Percentiles rank a stretch among this genome's conserved stretches.
Evolutionary conservation across 2,113 vertebrate species (phyloP).

Genomic region (Sphyrna mokarran): DNA sequence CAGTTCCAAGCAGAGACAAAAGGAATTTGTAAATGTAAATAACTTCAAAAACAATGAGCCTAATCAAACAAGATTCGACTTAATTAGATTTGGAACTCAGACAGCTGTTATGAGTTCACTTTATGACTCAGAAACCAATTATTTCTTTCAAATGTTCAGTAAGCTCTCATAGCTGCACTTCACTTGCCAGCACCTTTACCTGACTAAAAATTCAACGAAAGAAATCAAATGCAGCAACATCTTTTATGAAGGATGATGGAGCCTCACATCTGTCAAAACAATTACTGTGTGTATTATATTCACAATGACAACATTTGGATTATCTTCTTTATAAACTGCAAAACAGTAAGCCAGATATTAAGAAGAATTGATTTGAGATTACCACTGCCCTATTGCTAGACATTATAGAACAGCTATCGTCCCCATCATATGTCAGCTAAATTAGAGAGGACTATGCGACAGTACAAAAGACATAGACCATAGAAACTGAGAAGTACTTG

Average conservation of each 20-base stretch:
- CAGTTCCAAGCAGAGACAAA: neutral
- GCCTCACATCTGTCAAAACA: neutral
- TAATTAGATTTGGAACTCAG: constrained; percentile 10
- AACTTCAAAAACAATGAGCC: constrained; percentile 10
- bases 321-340: neutral
- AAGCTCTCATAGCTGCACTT: neutral
- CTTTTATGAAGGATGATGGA: neutral
- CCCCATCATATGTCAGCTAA: neutral
- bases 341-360: neutral
- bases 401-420: neutral
- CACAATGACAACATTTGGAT: neutral
- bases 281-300: neutral
- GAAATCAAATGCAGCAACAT: neutral
- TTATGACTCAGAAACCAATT: neutral
- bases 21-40: neutral
- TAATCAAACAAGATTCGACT: constrained; percentile 1
- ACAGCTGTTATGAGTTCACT: neutral
- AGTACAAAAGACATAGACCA: neutral
- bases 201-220: neutral
- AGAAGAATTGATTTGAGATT: neutral
- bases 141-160: neutral
- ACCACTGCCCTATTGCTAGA: neutral
- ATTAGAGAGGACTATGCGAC: neutral
- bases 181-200: neutral
- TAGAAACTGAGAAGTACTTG: neutral